phyloP scores from a whole-genome alignment of 1,140 invertebrate genomes.

The Anastrepha ludens region DNA sequence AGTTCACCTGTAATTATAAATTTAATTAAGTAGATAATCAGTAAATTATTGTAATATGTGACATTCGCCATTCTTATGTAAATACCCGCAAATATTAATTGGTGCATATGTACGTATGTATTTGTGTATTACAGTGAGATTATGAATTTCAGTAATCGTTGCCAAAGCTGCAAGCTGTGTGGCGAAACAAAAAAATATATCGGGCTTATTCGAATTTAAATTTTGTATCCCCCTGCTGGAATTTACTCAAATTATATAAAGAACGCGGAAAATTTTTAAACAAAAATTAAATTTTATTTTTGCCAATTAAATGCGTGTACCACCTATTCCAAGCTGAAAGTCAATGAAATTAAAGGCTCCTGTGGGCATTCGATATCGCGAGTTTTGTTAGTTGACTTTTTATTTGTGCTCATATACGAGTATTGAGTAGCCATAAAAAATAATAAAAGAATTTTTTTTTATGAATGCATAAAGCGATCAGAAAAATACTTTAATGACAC shows the following conservation, averaged over 20 bases:
- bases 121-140: background rate
- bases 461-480: too few species aligned
- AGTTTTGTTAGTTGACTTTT: too few species aligned
- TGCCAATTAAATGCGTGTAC: background rate
- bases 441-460: too few species aligned
- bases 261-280: background rate
- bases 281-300: background rate
- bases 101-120: background rate
- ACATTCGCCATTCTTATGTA: background rate
- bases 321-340: background rate
- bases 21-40: constrained; percentile 51
- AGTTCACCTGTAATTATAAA: background rate
- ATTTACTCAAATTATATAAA: background rate
- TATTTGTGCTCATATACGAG: too few species aligned
- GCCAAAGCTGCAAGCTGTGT: background rate
- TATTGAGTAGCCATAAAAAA: too few species aligned
- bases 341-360: constrained; percentile 11
- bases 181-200: background rate
- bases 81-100: background rate
- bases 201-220: background rate
- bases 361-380: background rate
- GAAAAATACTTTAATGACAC: too few species aligned
- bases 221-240: background rate
- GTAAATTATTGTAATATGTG: background rate
- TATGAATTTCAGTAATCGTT: background rate